Conservation (phyloP, 2,888 invertebrate species). For the Dryobota labecula region DNA sequence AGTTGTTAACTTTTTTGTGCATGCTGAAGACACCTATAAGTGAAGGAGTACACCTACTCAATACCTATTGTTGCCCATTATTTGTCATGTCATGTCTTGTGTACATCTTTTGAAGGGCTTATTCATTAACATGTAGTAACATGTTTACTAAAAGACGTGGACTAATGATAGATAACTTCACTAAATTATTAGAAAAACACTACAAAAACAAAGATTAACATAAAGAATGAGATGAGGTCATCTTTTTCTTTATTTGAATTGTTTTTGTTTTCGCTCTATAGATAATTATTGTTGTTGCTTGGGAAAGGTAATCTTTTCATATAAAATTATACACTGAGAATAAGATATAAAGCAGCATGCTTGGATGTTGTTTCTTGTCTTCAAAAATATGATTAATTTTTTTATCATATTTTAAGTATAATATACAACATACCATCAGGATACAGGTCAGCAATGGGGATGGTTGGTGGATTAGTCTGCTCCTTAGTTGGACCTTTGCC, state of each 20-base stretch:
- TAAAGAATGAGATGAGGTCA: background rate
- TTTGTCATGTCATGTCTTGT: background rate
- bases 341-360: background rate
- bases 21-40: background rate
- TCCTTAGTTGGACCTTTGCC: slow-evolving; percentile 82
- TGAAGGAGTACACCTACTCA: background rate
- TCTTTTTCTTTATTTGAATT: background rate
- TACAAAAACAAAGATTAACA: no score
- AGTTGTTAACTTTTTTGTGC: background rate
- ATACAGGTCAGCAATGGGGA: slow-evolving; percentile 96
- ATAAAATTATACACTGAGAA: background rate
- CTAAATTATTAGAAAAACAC: background rate
- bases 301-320: background rate
- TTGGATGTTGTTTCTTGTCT: background rate
- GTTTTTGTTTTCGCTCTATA: background rate
- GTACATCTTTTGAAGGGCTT: background rate
- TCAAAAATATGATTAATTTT: background rate
- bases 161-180: background rate
- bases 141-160: slow-evolving; percentile 4
- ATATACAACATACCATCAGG: slow-evolving; percentile 91
- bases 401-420: no score
- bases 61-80: background rate
- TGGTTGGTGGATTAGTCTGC: slow-evolving; percentile 96
- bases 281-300: background rate
- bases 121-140: background rate